Evolutionary conservation across 2,888 invertebrate genomes (phyloP).

Genomic region (Penaeus monodon): DNA sequence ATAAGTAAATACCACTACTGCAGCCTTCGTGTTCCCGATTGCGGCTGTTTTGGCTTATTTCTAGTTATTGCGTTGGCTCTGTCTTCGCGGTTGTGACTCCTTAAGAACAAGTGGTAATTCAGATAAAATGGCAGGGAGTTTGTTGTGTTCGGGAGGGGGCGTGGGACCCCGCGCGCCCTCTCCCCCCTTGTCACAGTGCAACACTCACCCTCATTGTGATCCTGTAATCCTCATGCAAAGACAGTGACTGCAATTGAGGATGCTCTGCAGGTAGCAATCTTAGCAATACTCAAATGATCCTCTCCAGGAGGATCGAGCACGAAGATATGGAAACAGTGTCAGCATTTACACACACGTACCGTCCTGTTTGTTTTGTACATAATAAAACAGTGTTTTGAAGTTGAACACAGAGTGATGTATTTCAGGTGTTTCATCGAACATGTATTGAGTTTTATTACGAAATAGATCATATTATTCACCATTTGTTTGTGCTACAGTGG

Average conservation of each 20-base stretch:
- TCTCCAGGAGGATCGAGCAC: neutral
- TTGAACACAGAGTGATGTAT: slow-evolving; percentile 45
- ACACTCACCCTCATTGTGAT: neutral
- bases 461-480: slow-evolving; percentile 43
- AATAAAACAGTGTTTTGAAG: slow-evolving; percentile 52
- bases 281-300: slow-evolving; percentile 40
- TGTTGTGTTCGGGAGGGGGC: neutral
- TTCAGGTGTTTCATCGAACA: slow-evolving; percentile 46
- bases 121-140: too few relatives aligned
- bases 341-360: slow-evolving; percentile 60
- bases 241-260: neutral
- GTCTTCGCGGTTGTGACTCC: too few relatives aligned
- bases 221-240: neutral
- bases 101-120: too few relatives aligned
- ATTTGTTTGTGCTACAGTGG: too few relatives aligned
- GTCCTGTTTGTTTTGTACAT: slow-evolving; percentile 57
- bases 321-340: slow-evolving; percentile 35
- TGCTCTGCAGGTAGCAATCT: slow-evolving; percentile 1
- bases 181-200: neutral
- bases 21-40: too few relatives aligned
- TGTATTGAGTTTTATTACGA: slow-evolving; percentile 42
- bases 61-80: too few relatives aligned
- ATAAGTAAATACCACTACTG: too few relatives aligned
- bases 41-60: too few relatives aligned
- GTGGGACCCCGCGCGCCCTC: slow-evolving; percentile 1